Evolutionary conservation across 1,140 invertebrate species (phyloP).

Genomic region (Ceratosolen solmsi): DNA sequence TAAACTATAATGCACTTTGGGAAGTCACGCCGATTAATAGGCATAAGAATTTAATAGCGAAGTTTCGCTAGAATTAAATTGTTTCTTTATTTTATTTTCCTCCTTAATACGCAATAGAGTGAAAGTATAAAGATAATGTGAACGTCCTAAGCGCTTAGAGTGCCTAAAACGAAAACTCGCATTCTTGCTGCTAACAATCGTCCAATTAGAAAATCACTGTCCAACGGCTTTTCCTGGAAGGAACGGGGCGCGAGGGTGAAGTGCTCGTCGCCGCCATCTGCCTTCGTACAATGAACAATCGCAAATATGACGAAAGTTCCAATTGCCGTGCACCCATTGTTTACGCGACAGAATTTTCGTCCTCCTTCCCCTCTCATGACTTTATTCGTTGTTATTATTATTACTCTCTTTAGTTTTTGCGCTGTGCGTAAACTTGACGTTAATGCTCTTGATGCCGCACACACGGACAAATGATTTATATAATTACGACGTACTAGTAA

Average conservation of each 20-base stretch:
- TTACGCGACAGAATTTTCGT: neutral
- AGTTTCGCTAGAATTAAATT: too few species aligned
- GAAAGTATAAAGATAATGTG: conserved; percentile 13
- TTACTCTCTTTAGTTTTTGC: neutral
- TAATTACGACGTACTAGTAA: neutral
- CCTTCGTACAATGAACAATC: conserved; percentile 59
- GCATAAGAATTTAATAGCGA: too few species aligned
- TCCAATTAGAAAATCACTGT: conserved; percentile 43
- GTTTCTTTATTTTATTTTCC: too few species aligned
- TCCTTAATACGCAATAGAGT: conserved; percentile 1
- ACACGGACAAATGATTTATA: neutral
- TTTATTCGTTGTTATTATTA: neutral
- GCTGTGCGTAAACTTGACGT: conserved; percentile 20
- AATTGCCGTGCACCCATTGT: conserved; percentile 56
- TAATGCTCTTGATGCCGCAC: neutral
- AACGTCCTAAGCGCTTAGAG: neutral
- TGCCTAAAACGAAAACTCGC: neutral
- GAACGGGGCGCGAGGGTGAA: neutral
- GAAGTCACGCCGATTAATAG: too few species aligned
- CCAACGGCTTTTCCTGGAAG: conserved; percentile 27
- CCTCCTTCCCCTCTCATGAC: neutral
- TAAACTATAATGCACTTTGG: too few species aligned
- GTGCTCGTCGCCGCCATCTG: neutral
- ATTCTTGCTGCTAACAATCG: conserved; percentile 12
- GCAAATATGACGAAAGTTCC: conserved; percentile 52